phyloP scores from a whole-genome alignment of 2,113 vertebrate species.

The Petroica traversi region DNA sequence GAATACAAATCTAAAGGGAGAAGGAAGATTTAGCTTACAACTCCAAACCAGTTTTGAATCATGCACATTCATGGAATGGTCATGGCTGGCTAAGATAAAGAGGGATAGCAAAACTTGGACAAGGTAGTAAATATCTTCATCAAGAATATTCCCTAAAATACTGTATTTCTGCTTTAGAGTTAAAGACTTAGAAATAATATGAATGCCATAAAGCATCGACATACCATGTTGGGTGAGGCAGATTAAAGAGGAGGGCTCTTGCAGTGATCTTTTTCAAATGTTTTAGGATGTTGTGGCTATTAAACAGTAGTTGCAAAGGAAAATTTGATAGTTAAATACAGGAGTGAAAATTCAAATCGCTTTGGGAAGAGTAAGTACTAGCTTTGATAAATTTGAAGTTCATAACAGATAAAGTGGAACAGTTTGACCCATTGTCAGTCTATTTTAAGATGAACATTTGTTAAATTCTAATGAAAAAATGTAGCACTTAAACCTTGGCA shows the following conservation, averaged over 20 bases:
- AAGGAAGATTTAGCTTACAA: neutral
- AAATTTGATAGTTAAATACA: slow-evolving; percentile 24
- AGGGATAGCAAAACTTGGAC: neutral
- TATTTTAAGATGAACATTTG: slow-evolving; percentile 84
- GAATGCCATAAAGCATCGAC: neutral
- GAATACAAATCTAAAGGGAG: neutral
- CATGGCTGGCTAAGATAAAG: neutral
- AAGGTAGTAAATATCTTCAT: neutral
- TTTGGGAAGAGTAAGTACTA: slow-evolving; percentile 52
- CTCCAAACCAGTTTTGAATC: neutral
- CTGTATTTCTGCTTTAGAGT: neutral
- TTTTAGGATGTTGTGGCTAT: neutral
- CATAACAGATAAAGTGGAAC: slow-evolving; percentile 62
- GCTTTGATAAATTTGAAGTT: slow-evolving; percentile 70
- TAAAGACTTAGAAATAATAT: neutral
- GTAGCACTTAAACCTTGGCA: slow-evolving; percentile 80
- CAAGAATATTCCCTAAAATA: neutral
- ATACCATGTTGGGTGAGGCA: neutral
- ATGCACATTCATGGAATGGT: neutral
- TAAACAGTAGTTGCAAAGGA: neutral
- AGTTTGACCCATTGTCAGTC: slow-evolving; percentile 76
- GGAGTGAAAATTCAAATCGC: slow-evolving; percentile 58
- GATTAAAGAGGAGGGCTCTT: neutral
- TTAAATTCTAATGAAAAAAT: slow-evolving; percentile 82
- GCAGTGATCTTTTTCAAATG: neutral